Base-by-base conservation (phyloP, 1,140 invertebrate species). In the Drosophila quadrilineata region DNA sequence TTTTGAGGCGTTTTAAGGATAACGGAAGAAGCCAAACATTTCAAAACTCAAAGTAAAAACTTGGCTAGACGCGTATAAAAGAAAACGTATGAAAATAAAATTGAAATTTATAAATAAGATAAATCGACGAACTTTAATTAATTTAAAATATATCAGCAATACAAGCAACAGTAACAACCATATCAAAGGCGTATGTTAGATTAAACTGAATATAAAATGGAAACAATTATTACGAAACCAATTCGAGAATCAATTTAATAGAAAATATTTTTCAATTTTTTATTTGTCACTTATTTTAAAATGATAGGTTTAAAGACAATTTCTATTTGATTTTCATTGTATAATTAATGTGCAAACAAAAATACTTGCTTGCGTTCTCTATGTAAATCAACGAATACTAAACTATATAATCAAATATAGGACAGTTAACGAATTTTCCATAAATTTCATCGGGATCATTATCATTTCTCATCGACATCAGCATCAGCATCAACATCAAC, bases 121-220 rank as follows among this genome's bases (percentile, higher is more conserved):
- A n/a, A n/a, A n/a, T n/a, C n/a, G n/a, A n/a, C n/a, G n/a, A n/a
- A n/a, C n/a, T n/a, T 19, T 35, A 54, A 62, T 58, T 65, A 75
- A 69, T 77, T 49, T 60, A 63, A 50, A 76, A 35, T 33, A 84
- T 87, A 87, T 87, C 84, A 87, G 84, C 84, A 87, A 87, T 87
- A 87, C 85, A 76, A 87, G 84, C 84, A 87, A 87, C 82, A 75
- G 62, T 63, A 87, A 82, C 84, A 87, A 87, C 84, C 84, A 87
- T 87, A 87, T 87, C 84, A 87, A 87, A 82, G 82, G 84, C 84
- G 84, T 87, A 87, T 85, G 79, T 85, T 85, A 85, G 71, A 86
- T 85, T 74, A 71, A 65, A 48, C 64, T 79, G 69, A 84, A 82
- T 49, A 54, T 6, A 10, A 40, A 40, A 19, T 40, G 21, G n/a